Conservation (phyloP, 2,888 invertebrate species). For the Ichneumon xanthorius region DNA sequence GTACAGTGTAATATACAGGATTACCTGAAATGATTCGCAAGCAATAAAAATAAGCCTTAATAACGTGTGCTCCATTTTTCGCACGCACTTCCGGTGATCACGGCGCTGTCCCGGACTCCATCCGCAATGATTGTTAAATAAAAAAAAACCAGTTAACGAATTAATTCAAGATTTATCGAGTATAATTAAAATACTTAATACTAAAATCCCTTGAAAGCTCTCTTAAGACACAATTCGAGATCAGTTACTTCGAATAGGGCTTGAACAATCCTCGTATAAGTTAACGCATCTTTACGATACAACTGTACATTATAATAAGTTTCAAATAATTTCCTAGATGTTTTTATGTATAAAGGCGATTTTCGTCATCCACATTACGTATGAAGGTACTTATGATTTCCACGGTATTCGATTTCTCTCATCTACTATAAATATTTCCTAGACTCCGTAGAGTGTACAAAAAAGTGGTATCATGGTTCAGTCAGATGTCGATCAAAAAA, state of each 20-base stretch:
- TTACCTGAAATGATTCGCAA: not conserved
- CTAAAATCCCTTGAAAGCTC: not conserved
- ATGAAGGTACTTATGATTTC: not conserved
- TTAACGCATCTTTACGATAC: not conserved
- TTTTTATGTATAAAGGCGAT: not conserved
- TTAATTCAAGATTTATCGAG: too few species aligned
- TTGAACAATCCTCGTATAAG: not conserved
- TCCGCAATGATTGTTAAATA: not conserved
- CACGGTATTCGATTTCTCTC: not conserved
- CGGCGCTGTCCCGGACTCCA: not conserved
- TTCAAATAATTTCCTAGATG: not conserved
- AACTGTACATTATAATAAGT: slow-evolving; percentile 10
- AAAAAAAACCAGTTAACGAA: too few species aligned
- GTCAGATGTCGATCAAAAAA: not conserved
- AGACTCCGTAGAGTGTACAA: not conserved
- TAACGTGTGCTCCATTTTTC: not conserved
- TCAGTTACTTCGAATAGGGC: not conserved
- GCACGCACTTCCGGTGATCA: not conserved
- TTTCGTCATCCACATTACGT: not conserved
- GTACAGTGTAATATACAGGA: not conserved
- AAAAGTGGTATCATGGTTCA: not conserved
- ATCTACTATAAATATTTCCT: not conserved
- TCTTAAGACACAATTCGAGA: not conserved
- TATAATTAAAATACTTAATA: not conserved
- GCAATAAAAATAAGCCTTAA: not conserved